Evolutionary conservation across 2,888 invertebrate genomes (phyloP), one percentile per base, ranked within the genome.

Genomic region (Eristalis arbustorum): DNA sequence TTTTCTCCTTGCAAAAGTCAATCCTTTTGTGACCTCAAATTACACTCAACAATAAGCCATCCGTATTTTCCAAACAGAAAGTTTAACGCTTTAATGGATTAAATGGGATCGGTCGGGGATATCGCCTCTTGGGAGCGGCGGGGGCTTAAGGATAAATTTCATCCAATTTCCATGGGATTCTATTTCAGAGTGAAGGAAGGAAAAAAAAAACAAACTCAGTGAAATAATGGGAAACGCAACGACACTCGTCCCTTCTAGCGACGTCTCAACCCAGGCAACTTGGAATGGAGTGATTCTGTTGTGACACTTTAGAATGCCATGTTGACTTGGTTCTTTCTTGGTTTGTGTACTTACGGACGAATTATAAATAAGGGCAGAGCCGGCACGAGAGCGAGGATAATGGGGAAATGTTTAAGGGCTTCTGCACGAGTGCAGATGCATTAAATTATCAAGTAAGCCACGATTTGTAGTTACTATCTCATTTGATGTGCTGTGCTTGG

Each of bases 1-100:
- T 68, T 75, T 81, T 42, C 25, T 23, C 28, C 61, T 61, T 40
- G 64, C 31, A 68, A 49, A 67, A 83, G 71, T 28, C 67, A 87
- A 78, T 83, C 78, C 87, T 75, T 83, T 83, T 78, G 74, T 72
- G 83, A 83, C 87, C 83, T 83, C 78, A 87, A 79, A 87, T 87
- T 83, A 87, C 78, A 83, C 75, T 87, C 72, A 75, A 79, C 78
- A 87, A 79, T 83, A 87, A 82, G 75, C 87, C 87, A 78, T 78
- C 49, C 71, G 75, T 79, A 75, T 83, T 72, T 83, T 74, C 83
- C 69, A 68, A 49, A 49, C 71, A 67, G 42, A 75, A 76, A 83
- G 75, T 79, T 63, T 74, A 72, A 82, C 67, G 63, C 57, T 83
- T 79, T 87, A 87, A 83, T 79, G 75, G 83, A 87, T 83, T 87